These are phyloP conservation scores for Cataglyphis cursor DNA, from an alignment of 2,888 invertebrate genomes.

Conservation along the genomic window DNA sequence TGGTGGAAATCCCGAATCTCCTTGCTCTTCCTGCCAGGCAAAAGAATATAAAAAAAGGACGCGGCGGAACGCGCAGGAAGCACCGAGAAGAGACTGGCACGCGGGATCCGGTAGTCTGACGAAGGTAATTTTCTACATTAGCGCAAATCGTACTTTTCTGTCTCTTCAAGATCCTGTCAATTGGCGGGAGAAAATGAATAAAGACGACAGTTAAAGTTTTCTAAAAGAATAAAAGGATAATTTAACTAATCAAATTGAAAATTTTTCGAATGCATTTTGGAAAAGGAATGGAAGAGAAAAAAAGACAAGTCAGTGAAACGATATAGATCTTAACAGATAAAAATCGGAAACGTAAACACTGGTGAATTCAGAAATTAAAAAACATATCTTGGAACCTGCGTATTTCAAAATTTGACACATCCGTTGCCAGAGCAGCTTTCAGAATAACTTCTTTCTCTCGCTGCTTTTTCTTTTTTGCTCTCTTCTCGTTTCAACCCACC, in stretches of 20 bases:
- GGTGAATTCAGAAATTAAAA: conserved; percentile 9
- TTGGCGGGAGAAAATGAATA: conserved; percentile 11
- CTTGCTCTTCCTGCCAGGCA: conserved; percentile 45
- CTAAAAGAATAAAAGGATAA: conserved; percentile 3
- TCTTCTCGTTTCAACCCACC: background rate
- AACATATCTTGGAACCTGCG: background rate
- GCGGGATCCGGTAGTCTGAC: conserved; percentile 68
- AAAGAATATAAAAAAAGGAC: conserved; percentile 30
- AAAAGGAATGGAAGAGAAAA: background rate
- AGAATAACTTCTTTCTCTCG: conserved; percentile 30
- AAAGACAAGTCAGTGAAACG: background rate
- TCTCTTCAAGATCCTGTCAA: conserved; percentile 49
- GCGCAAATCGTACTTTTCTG: conserved; percentile 66
- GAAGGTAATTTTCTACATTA: conserved; percentile 75
- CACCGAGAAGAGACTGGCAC: conserved; percentile 45
- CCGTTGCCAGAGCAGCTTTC: conserved; percentile 28
- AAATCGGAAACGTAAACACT: background rate
- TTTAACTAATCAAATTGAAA: background rate
- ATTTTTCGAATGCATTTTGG: background rate
- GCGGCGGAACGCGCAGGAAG: conserved; percentile 23
- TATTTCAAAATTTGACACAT: conserved; percentile 43
- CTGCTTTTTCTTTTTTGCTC: conserved; percentile 2
- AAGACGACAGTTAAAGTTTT: conserved; percentile 27
- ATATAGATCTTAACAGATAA: conserved; percentile 10
- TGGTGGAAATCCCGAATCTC: conserved; percentile 59